Percentiles rank a stretch among this genome's conserved stretches.
Evolutionary conservation across 2,797 vertebrate species (phyloP).

Genomic region (Danio albolineatus): DNA sequence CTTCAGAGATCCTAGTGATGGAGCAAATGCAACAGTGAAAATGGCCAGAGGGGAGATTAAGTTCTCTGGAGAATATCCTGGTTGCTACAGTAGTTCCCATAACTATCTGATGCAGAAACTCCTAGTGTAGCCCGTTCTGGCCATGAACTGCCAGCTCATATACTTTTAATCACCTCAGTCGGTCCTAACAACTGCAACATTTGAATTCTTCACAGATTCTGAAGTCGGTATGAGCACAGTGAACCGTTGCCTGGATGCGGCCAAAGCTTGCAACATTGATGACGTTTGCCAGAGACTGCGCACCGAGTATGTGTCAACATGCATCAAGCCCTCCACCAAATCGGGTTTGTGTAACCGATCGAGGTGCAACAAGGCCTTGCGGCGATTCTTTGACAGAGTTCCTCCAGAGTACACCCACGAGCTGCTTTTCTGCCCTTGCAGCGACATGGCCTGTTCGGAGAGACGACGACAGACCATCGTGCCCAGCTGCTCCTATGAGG

Average conservation of each 20-base stretch:
- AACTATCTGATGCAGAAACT: no score
- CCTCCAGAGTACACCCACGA: slow-evolving; percentile 91
- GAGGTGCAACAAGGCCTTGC: slow-evolving; percentile 93
- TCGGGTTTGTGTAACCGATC: slow-evolving; percentile 84
- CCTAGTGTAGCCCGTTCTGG: no score
- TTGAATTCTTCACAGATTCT: slow-evolving; percentile 76
- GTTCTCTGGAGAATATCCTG: no score
- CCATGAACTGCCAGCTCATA: no score
- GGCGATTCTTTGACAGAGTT: slow-evolving; percentile 94
- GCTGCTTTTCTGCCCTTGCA: slow-evolving; percentile 96
- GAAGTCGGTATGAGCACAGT: slow-evolving; percentile 83
- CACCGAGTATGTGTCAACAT: slow-evolving; percentile 91
- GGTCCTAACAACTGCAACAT: neutral
- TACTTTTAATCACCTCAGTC: neutral
- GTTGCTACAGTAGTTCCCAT: no score
- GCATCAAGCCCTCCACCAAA: slow-evolving; percentile 86
- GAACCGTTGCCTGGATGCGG: slow-evolving; percentile 94
- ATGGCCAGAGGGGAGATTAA: no score
- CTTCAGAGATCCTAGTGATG: no score
- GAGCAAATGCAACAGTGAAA: no score
- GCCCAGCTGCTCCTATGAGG: slow-evolving; percentile 91
- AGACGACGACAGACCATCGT: slow-evolving; percentile 95
- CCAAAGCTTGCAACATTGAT: slow-evolving; percentile 95
- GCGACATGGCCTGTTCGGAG: slow-evolving; percentile 88
- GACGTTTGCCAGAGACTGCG: slow-evolving; percentile 90